phyloP scores from a whole-genome alignment of 1,140 invertebrate genomes.

The Arion vulgaris region DNA sequence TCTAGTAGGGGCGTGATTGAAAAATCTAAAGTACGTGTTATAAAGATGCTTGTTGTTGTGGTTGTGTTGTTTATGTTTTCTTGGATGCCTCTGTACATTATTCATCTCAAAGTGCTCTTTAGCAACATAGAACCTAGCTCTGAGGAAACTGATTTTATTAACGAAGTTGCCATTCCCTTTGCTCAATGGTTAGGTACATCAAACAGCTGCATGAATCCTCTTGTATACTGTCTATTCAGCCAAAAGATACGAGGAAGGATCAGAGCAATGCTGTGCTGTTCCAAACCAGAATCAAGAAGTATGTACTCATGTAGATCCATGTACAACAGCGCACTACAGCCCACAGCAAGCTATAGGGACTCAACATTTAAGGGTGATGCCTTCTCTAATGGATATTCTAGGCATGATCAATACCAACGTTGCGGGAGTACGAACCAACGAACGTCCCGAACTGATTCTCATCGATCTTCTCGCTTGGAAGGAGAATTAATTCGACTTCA shows the following conservation, averaged over 20 bases:
- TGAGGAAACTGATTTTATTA: slow-evolving; percentile 77
- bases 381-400: slow-evolving; percentile 21
- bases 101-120: slow-evolving; percentile 53
- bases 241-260: slow-evolving; percentile 95
- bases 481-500: not conserved
- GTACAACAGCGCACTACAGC: slow-evolving; percentile 46
- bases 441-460: not conserved
- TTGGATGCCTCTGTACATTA: slow-evolving; percentile 91
- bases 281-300: slow-evolving; percentile 18
- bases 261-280: slow-evolving; percentile 52
- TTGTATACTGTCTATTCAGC: slow-evolving; percentile 98
- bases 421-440: not conserved
- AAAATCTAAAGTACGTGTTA: slow-evolving; percentile 77
- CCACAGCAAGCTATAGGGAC: not conserved
- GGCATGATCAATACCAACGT: not conserved
- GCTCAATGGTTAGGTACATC: slow-evolving; percentile 97
- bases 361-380: slow-evolving; percentile 13
- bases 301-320: slow-evolving; percentile 28
- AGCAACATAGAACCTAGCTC: slow-evolving; percentile 20
- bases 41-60: slow-evolving; percentile 96
- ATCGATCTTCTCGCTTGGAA: not conserved
- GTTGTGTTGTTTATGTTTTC: slow-evolving; percentile 94
- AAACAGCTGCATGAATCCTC: slow-evolving; percentile 97
- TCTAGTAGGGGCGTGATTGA: slow-evolving; percentile 63
- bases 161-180: slow-evolving; percentile 86